Percentiles rank a stretch among this genome's conserved stretches.
Evolutionary conservation across 2,113 vertebrate genomes (phyloP).

Genomic region (Theristicus caerulescens): DNA sequence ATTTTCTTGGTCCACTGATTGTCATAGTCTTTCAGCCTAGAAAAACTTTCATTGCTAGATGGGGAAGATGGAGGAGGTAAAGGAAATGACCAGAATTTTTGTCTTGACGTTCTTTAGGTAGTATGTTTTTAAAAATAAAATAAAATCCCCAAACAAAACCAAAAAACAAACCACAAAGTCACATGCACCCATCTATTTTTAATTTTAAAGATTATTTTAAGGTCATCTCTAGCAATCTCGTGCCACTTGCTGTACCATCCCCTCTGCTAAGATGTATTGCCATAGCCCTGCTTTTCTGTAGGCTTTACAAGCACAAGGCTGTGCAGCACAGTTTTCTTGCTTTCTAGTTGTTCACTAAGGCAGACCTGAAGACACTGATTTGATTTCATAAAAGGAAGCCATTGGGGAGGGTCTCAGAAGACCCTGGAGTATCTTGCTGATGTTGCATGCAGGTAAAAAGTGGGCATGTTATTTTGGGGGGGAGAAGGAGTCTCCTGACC

Average conservation of each 20-base stretch:
- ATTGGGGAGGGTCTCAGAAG: background rate
- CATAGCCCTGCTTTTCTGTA: background rate
- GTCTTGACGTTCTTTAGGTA: background rate
- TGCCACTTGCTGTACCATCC: background rate
- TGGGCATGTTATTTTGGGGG: background rate
- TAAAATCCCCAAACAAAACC: background rate
- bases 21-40: background rate
- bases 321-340: background rate
- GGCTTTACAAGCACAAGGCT: background rate
- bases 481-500: background rate
- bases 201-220: background rate
- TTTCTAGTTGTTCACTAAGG: background rate
- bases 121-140: background rate
- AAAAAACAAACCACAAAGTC: background rate
- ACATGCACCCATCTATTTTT: background rate
- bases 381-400: background rate
- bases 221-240: background rate
- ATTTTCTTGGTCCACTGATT: background rate
- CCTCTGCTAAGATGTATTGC: background rate
- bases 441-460: background rate
- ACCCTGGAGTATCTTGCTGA: background rate
- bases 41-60: background rate
- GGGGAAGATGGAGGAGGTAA: background rate
- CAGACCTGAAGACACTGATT: background rate
- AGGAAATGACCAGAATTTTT: background rate